Evolutionary conservation across 2,888 invertebrate species (phyloP).

Genomic region (Drosophila ustulata): DNA sequence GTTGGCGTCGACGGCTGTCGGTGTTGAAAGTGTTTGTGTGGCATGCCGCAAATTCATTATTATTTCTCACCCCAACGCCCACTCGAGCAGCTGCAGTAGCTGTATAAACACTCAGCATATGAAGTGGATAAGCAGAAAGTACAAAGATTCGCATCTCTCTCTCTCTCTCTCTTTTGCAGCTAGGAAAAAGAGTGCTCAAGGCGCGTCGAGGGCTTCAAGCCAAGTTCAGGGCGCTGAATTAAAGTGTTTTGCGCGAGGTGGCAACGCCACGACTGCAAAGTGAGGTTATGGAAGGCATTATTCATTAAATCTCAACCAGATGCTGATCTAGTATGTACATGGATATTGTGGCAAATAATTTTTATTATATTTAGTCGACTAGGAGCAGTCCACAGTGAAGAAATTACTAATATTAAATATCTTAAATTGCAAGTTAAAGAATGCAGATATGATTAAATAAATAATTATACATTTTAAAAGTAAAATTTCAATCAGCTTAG

Average conservation of each 20-base stretch:
- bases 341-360: too few species aligned
- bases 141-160: constrained; percentile 2
- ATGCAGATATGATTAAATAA: too few species aligned
- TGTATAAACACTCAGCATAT: constrained; percentile 50
- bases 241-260: constrained; percentile 13
- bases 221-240: constrained; percentile 15
- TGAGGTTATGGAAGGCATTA: constrained; percentile 8
- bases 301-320: not conserved
- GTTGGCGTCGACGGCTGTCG: constrained; percentile 26
- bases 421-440: too few species aligned
- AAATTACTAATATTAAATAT: too few species aligned
- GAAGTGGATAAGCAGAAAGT: constrained; percentile 49
- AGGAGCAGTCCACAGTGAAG: too few species aligned
- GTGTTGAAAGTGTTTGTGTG: constrained; percentile 69
- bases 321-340: not conserved
- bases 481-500: not conserved
- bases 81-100: constrained; percentile 34
- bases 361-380: too few species aligned
- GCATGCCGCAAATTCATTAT: constrained; percentile 80
- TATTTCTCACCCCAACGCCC: constrained; percentile 60
- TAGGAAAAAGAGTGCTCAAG: constrained; percentile 15
- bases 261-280: constrained; percentile 10
- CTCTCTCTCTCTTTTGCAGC: constrained; percentile 2
- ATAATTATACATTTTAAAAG: too few species aligned
- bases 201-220: constrained; percentile 5